A percentile compares a stretch with the other conserved stretches of the same genome.
Conservation (phyloP, 2,888 invertebrate genomes). For the Myopa testacea region DNA sequence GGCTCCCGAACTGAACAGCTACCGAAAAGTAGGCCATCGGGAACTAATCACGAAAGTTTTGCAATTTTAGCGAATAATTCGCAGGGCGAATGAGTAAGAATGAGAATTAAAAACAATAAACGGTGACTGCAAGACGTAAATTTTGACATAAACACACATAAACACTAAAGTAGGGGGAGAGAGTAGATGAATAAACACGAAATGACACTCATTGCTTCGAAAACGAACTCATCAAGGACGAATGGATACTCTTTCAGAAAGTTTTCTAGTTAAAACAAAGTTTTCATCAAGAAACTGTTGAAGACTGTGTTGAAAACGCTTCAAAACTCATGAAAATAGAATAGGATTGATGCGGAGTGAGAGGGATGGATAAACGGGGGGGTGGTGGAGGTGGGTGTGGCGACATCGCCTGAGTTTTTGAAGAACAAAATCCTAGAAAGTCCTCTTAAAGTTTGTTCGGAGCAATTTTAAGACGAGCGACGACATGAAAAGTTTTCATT, state of each 20-base stretch:
- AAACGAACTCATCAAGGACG: background rate
- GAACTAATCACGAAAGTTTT: conserved; percentile 31
- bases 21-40: conserved; percentile 17
- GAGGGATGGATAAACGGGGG: background rate
- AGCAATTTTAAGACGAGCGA: conserved; percentile 13
- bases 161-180: background rate
- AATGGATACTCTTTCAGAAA: conserved; percentile 27
- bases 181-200: background rate
- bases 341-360: background rate
- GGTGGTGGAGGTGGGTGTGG: background rate
- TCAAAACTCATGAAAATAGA: conserved; percentile 5
- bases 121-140: background rate
- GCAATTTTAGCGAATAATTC: conserved; percentile 14
- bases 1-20: background rate
- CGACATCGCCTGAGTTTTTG: background rate
- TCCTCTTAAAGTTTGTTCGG: conserved; percentile 6
- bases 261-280: conserved; percentile 41
- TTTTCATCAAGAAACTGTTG: background rate
- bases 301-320: conserved; percentile 7
- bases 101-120: background rate
- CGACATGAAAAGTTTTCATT: conserved; percentile 12
- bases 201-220: background rate
- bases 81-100: background rate
- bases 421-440: background rate
- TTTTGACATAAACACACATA: background rate